Evolutionary conservation across 2,888 invertebrate genomes (phyloP).

Genomic region (Ectemnius cavifrons): DNA sequence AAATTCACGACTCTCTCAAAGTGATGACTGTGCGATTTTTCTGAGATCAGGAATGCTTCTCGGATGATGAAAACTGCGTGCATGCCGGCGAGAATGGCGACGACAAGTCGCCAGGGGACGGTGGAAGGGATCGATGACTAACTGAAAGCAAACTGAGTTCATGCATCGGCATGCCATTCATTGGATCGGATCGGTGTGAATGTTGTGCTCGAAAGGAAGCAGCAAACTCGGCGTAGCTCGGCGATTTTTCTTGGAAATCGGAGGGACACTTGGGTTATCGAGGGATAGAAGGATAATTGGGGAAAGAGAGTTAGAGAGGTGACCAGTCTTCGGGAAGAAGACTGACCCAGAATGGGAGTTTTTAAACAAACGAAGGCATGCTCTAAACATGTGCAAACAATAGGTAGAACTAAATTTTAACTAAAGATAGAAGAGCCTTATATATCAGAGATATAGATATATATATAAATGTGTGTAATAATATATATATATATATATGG

Average conservation of each 20-base stretch:
- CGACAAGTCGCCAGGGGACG: constrained; percentile 6
- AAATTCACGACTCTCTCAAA: background rate
- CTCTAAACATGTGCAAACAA: constrained; percentile 78
- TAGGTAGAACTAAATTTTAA: constrained; percentile 77
- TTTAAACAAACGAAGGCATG: constrained; percentile 77
- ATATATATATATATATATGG: constrained; percentile 51
- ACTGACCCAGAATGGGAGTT: constrained; percentile 47
- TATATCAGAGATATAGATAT: constrained; percentile 76
- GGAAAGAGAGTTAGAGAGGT: constrained; percentile 20
- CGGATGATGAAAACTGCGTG: background rate
- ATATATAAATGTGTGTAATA: constrained; percentile 70
- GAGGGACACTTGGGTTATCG: constrained; percentile 21
- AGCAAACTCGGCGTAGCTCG: constrained; percentile 64
- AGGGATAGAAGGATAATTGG: constrained; percentile 8
- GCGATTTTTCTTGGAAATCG: constrained; percentile 39
- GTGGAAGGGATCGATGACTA: constrained; percentile 20
- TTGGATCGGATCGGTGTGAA: constrained; percentile 45
- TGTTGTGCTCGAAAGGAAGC: constrained; percentile 7
- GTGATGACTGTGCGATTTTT: background rate
- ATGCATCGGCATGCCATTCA: constrained; percentile 77
- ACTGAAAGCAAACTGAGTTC: constrained; percentile 63
- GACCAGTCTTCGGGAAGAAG: constrained; percentile 37
- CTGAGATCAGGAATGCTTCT: background rate
- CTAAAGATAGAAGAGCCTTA: constrained; percentile 78
- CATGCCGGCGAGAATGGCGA: constrained; percentile 14